Base-by-base conservation (phyloP, 2,888 invertebrate genomes). In the Fabriciana adippe region DNA sequence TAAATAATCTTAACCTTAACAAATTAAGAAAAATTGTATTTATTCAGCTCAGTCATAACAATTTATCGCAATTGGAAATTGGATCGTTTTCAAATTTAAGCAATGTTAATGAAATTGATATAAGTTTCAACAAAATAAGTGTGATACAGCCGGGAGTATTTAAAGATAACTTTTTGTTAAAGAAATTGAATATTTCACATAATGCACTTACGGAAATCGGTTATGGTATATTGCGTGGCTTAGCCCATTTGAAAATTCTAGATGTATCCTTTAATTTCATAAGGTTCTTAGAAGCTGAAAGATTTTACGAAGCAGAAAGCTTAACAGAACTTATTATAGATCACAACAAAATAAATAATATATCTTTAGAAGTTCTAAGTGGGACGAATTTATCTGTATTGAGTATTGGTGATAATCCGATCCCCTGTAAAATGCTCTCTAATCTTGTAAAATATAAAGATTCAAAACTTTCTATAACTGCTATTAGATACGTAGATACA, bases 381-480 rank as follows among this genome's bases (percentile, higher is more conserved):
- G 78, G 81, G 0, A 81, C 81, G 0, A 75, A 72, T 70, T 74
- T 89, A 55, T 64, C 66, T 13, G 77, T 68, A 50, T 76, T 90
- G 11, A 90, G 89, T 71, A 87, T 90, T 60, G 89, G 89, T 5
- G 82, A 80, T 35, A 90, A 90, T 76, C 88, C 85, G n/a, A 71
- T 90, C 57, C 75, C 88, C 1, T 89, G 89, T 69, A 79, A 81
- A 54, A 57, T 77, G 50, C 70, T 89, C 53, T 77, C 82, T 0
- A 81, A 78, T 64, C 75, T 87, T 0, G 76, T 78, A 54, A 79
- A 78, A 66, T 55, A 48, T 50, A 35, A 41, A 4, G 11, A 66
- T n/a, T 18, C 61, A n/a, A 35, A 70, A 2, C 80, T 82, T 72
- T 57, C 69, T 48, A 77, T 88, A 48, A 84, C 85, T 31, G 80